Evolutionary conservation across 2,888 invertebrate species (phyloP).

Genomic region (Hymenopus coronatus): DNA sequence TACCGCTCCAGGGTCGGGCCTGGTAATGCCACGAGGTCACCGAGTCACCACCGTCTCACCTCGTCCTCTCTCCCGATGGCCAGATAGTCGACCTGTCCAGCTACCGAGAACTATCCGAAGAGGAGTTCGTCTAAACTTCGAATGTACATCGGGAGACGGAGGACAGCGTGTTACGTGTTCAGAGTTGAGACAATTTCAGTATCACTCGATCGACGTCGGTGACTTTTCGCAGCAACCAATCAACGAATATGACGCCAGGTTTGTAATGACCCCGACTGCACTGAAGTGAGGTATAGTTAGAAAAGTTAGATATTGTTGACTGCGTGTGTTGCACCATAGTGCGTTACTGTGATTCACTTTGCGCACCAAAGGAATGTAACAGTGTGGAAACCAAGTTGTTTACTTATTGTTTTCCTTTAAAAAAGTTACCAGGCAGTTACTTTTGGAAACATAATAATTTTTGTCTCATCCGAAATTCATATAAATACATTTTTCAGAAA

Average conservation of each 20-base stretch:
- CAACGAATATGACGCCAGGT: neutral
- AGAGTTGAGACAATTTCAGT: neutral
- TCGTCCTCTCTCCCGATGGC: neutral
- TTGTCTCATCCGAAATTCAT: neutral
- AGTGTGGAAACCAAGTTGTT: neutral
- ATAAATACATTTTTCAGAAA: neutral
- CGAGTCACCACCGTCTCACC: neutral
- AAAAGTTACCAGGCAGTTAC: neutral
- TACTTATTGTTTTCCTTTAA: neutral
- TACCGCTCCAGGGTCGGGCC: constrained; percentile 79
- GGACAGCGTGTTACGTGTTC: neutral
- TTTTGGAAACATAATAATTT: neutral
- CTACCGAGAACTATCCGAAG: neutral
- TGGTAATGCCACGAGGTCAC: constrained; percentile 58
- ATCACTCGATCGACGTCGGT: neutral
- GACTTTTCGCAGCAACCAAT: neutral
- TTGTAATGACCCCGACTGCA: neutral
- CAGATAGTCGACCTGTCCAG: neutral
- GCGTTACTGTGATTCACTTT: neutral
- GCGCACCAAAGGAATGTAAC: neutral
- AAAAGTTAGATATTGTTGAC: neutral
- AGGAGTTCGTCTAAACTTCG: neutral
- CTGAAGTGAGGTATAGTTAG: neutral
- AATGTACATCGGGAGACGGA: neutral
- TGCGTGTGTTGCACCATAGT: neutral